Base-by-base conservation (phyloP, 2,888 invertebrate genomes). In the Euspilapteryx auroguttella region DNA sequence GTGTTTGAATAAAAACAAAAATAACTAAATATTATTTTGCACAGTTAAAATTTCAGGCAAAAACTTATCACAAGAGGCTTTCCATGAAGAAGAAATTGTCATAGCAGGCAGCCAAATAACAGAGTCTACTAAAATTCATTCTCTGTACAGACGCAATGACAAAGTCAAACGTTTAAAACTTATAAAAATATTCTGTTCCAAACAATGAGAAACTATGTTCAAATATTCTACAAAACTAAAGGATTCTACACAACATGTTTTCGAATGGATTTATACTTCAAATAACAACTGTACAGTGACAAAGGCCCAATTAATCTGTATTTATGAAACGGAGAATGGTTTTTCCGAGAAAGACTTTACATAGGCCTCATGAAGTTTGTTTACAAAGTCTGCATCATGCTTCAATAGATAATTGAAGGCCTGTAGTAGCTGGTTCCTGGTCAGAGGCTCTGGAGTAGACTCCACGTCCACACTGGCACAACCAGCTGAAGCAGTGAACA, bases 341-440 rank as follows among this genome's bases (percentile, higher is more conserved):
- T 75, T 75, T 50, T 88, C 87, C 50, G 86, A 80, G 49, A 89
- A 87, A 17, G 89, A 89, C 65, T 91, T 89, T 11, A 94, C 86
- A 55, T 95, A 95, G 30, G 92, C 94, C 66, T 94, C 92, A 53
- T 95, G 94, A 36, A 95, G 76, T 61, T 89, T 92, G 49, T 85
- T 86, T 20, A 93, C 83, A 69, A 95, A 95, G 40, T 89, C 89
- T 17, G 87, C 80, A 59, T 95, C 94, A 62, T 88, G 88, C 69
- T 89, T 87, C 32, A 94, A 76, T 32, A 95, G 79, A 68, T 93
- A 88, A 44, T 87, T 85, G 49, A 95, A 84, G 14, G 94, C 93
- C 69, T 94, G 93, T 20, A 90, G 83, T 34, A 95, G 78, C 57
- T 95, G 95, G 51, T 89, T 88, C 56, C 86, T 86, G 24, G 91